Conservation (phyloP, 2,888 invertebrate genomes). For the Parthenolecanium corni region DNA sequence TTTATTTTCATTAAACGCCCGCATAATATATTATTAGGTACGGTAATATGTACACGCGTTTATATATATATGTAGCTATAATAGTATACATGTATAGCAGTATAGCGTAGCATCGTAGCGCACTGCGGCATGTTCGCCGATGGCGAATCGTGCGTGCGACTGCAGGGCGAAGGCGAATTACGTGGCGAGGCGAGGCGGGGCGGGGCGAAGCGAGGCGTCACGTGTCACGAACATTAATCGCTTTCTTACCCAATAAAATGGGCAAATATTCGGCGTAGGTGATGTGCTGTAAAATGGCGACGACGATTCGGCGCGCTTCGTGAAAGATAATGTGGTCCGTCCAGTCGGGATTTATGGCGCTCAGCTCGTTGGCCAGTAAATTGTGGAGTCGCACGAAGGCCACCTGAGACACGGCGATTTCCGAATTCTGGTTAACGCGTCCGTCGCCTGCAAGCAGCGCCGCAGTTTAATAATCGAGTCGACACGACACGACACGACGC, state of each 20-base stretch:
- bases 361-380: constrained; percentile 61
- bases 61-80: no score
- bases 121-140: no score
- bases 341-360: constrained; percentile 79
- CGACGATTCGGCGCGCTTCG: constrained; percentile 70
- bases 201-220: no score
- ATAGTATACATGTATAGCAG: no score
- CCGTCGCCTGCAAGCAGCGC: constrained; percentile 58
- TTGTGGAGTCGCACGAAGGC: constrained; percentile 86
- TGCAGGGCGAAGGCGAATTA: no score
- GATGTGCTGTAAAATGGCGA: constrained; percentile 78
- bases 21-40: no score
- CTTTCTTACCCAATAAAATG: constrained; percentile 75
- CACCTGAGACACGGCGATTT: constrained; percentile 82
- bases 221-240: background rate
- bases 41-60: no score
- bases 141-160: no score
- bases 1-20: no score
- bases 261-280: constrained; percentile 85
- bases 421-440: constrained; percentile 81
- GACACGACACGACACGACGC: no score
- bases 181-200: no score
- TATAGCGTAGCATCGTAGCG: no score
- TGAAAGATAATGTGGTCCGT: constrained; percentile 60
- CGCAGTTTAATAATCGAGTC: background rate